phyloP scores from a whole-genome alignment of 1,140 invertebrate genomes.

The Leptinotarsa defecta region DNA sequence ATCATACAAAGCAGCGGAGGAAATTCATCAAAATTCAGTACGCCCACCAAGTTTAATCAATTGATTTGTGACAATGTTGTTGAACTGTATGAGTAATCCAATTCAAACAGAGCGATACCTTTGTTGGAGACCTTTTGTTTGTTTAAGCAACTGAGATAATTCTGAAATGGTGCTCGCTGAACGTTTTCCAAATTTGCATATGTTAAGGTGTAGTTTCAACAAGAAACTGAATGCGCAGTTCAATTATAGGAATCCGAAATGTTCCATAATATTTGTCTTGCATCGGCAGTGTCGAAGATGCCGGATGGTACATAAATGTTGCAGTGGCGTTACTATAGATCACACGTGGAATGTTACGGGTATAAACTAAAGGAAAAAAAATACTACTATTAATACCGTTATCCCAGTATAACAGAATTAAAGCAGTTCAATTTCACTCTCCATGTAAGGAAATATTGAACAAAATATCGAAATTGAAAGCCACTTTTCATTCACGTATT shows the following conservation, averaged over 20 bases:
- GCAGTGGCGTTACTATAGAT: not conserved
- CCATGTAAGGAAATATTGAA: too few species aligned
- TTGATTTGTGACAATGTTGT: slow-evolving; percentile 31
- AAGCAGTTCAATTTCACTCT: too few species aligned
- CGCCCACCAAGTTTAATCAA: slow-evolving; percentile 15
- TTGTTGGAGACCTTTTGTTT: slow-evolving; percentile 27
- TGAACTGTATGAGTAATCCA: slow-evolving; percentile 28
- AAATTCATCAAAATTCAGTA: not conserved
- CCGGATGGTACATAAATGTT: not conserved
- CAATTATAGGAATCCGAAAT: slow-evolving; percentile 24
- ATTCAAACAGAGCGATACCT: slow-evolving; percentile 28
- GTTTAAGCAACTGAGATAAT: slow-evolving; percentile 30
- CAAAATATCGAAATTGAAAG: too few species aligned
- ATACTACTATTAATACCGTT: too few species aligned
- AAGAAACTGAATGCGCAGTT: slow-evolving; percentile 3
- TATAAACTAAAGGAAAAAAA: too few species aligned
- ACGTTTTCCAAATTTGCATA: slow-evolving; percentile 28
- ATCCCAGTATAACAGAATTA: too few species aligned
- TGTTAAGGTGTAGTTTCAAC: slow-evolving; percentile 23
- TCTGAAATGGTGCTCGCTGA: slow-evolving; percentile 1
- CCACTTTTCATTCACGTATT: too few species aligned
- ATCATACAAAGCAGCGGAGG: not conserved
- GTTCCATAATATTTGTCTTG: slow-evolving; percentile 18
- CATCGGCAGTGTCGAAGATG: not conserved
- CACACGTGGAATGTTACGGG: too few species aligned